A percentile compares a stretch with the other conserved stretches of the same genome.
These are phyloP conservation scores for Mythimna loreyi DNA, from an alignment of 2,888 invertebrate species.

Conservation along the genomic window DNA sequence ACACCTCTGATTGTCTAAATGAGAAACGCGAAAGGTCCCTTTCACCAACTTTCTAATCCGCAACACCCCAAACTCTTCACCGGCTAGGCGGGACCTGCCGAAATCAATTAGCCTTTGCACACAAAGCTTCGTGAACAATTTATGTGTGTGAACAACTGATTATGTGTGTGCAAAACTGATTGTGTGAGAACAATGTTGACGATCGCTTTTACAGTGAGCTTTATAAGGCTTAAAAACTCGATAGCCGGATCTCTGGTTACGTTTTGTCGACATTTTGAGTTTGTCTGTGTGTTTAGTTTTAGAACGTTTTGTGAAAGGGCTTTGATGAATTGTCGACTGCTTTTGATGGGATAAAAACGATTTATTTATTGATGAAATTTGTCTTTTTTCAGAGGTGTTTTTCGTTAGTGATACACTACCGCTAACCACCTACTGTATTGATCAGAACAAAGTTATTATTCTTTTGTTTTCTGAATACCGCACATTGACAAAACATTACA, in stretches of 20 bases:
- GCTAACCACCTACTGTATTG: neutral
- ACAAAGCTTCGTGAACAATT: conserved; percentile 75
- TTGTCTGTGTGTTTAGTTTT: conserved; percentile 32
- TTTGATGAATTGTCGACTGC: neutral
- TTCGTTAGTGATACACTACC: neutral
- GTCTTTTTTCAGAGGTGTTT: neutral
- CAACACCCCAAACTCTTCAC: conserved; percentile 61
- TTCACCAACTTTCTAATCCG: conserved; percentile 48
- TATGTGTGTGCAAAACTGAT: conserved; percentile 71
- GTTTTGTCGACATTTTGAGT: conserved; percentile 36
- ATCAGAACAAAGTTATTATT: neutral
- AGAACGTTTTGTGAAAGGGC: neutral
- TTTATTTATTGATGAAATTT: neutral
- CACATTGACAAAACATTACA: too few species aligned
- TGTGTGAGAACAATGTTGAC: conserved; percentile 67
- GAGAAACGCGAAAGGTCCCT: conserved; percentile 26
- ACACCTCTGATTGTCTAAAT: conserved; percentile 32
- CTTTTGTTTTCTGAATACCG: neutral
- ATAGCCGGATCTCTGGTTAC: conserved; percentile 47
- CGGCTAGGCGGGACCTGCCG: conserved; percentile 69
- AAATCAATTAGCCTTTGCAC: conserved; percentile 85
- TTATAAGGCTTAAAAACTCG: conserved; percentile 64
- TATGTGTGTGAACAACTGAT: conserved; percentile 75
- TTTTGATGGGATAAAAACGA: neutral
- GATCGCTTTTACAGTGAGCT: conserved; percentile 65